Conservation (phyloP, 2,888 invertebrate genomes). For the Hylaea fasciaria region DNA sequence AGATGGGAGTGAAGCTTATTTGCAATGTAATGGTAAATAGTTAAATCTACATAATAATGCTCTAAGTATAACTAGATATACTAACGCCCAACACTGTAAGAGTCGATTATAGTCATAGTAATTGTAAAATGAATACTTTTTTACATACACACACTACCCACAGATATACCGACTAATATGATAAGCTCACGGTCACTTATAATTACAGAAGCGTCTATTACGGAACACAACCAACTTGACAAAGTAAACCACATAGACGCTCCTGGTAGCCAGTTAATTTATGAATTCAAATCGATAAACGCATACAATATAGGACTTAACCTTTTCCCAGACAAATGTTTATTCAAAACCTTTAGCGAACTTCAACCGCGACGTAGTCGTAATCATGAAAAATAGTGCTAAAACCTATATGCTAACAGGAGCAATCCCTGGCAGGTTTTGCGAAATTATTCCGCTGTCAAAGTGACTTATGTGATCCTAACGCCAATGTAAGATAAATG, state of each 20-base stretch:
- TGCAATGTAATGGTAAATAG: no score
- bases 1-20: no score
- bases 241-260: background rate
- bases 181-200: no score
- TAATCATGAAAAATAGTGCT: constrained; percentile 40
- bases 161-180: no score
- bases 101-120: no score
- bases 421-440: constrained; percentile 40
- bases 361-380: constrained; percentile 24
- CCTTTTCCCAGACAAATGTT: constrained; percentile 2
- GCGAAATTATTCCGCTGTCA: constrained; percentile 55
- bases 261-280: background rate
- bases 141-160: no score
- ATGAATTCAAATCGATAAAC: background rate
- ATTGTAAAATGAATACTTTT: no score
- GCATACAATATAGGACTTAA: background rate
- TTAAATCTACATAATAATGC: no score
- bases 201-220: no score
- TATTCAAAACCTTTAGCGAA: constrained; percentile 26
- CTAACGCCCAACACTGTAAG: no score
- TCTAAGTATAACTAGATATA: no score
- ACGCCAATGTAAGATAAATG: constrained; percentile 59
- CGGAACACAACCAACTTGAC: no score
- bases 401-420: constrained; percentile 42
- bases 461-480: constrained; percentile 54